phyloP scores from a whole-genome alignment of 2,888 invertebrate species.

The Eurytoma californica region DNA sequence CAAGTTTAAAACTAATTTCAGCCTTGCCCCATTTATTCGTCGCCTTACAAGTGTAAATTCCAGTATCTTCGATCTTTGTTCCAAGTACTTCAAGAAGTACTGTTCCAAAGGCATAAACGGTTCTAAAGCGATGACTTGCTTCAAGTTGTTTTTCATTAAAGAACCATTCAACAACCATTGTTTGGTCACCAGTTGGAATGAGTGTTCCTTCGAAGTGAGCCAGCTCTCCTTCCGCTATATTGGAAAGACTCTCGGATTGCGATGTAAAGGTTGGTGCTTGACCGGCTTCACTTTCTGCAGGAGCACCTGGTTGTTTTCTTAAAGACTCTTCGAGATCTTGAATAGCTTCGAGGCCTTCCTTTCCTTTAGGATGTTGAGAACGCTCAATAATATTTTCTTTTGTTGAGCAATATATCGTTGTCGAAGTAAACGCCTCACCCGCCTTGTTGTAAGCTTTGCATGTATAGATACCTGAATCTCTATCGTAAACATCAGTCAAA shows the following conservation, averaged over 20 bases:
- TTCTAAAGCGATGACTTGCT: constrained; percentile 92
- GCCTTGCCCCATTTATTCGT: constrained; percentile 93
- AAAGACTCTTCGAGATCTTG: constrained; percentile 93
- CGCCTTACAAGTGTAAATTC: constrained; percentile 91
- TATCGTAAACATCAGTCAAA: constrained; percentile 91
- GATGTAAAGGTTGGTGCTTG: constrained; percentile 92
- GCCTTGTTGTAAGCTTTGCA: constrained; percentile 92
- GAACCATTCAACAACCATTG: constrained; percentile 97
- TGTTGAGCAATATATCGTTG: constrained; percentile 89
- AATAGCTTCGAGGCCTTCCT: constrained; percentile 92
- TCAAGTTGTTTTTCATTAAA: constrained; percentile 93
- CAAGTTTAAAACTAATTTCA: constrained; percentile 88
- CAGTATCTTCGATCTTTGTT: constrained; percentile 94
- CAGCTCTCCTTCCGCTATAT: constrained; percentile 95
- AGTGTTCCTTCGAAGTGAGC: constrained; percentile 98
- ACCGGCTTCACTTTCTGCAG: constrained; percentile 75
- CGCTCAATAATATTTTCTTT: constrained; percentile 90
- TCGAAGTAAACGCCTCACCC: constrained; percentile 94
- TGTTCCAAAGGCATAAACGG: constrained; percentile 98
- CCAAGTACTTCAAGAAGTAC: constrained; percentile 97
- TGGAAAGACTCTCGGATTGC: constrained; percentile 87
- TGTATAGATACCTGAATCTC: constrained; percentile 95
- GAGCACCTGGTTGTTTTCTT: constrained; percentile 82
- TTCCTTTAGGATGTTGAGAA: constrained; percentile 96
- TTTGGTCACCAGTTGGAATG: constrained; percentile 94